Conservation (phyloP, 2,888 invertebrate genomes). For the Caenorhabditis sp. region DNA sequence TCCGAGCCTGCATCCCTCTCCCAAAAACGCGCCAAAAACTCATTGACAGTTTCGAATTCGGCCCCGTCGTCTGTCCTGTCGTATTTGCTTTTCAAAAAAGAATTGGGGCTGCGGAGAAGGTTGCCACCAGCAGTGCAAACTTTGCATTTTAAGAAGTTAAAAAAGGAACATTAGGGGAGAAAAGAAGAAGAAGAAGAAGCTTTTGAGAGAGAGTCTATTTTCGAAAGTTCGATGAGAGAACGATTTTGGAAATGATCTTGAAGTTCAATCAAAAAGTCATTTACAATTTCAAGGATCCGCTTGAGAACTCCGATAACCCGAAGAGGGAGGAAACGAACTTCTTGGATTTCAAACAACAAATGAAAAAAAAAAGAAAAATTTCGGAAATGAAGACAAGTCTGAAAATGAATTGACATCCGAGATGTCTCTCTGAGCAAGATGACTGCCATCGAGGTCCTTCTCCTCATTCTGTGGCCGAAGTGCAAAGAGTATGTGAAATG, state of each 20-base stretch:
- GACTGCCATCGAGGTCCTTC: conserved; percentile 37
- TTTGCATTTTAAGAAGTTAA: conserved; percentile 49
- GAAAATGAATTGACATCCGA: conserved; percentile 49
- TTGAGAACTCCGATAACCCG: background rate
- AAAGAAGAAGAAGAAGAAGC: background rate
- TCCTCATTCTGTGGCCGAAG: conserved; percentile 29
- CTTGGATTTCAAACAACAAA: background rate
- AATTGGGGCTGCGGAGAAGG: conserved; percentile 27
- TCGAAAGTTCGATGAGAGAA: conserved; percentile 24
- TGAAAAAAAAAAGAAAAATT: background rate
- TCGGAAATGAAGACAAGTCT: conserved; percentile 31
- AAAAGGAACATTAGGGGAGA: conserved; percentile 7
- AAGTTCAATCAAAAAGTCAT: background rate
- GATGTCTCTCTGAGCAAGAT: conserved; percentile 32
- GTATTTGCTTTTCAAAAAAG: conserved; percentile 55
- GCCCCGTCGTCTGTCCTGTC: conserved; percentile 29
- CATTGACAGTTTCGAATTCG: conserved; percentile 56
- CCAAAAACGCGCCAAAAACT: conserved; percentile 36
- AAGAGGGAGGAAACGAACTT: background rate
- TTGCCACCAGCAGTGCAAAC: conserved; percentile 49
- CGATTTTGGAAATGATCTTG: background rate
- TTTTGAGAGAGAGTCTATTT: background rate
- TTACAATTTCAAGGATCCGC: background rate
- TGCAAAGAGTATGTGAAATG: conserved; percentile 45
- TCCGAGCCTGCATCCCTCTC: background rate